Conservation (phyloP, 92 coral and sea anemone species). For the Parazoanthus atlanticus region DNA sequence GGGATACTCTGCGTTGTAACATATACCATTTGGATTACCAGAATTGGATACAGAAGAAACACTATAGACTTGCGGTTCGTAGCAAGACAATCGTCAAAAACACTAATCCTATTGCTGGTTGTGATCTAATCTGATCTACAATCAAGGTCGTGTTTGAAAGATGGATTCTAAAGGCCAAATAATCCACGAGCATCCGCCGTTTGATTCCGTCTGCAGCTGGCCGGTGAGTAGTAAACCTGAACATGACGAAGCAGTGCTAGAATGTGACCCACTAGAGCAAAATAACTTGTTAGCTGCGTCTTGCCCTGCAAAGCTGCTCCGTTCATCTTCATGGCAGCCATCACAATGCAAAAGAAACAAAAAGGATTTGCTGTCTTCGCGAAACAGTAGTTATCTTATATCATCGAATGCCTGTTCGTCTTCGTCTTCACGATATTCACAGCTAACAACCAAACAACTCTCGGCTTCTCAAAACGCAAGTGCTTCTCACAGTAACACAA, state of each 20-base stretch:
- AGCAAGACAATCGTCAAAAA: too few species aligned
- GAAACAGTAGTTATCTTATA: neutral
- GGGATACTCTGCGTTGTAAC: neutral
- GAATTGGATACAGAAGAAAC: neutral
- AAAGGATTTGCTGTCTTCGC: neutral
- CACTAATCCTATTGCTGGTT: neutral
- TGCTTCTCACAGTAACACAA: conserved; percentile 21
- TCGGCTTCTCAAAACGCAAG: neutral
- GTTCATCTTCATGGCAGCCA: conserved; percentile 7
- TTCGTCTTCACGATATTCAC: neutral
- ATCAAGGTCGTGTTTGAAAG: neutral
- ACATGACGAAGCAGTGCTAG: neutral
- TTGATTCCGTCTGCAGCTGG: neutral
- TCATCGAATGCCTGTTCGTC: neutral
- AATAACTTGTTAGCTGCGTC: neutral
- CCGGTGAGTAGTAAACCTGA: neutral
- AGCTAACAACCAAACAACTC: neutral
- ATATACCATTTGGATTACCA: too few species aligned
- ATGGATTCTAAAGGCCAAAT: neutral
- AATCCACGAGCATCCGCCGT: neutral
- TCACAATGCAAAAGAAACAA: neutral
- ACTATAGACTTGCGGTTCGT: neutral
- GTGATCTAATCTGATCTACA: neutral
- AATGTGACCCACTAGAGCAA: neutral
- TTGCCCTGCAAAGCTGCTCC: neutral